phyloP scores from a whole-genome alignment of 64 coral and sea anemone genomes.

The Hydrozoanthus tunicans region DNA sequence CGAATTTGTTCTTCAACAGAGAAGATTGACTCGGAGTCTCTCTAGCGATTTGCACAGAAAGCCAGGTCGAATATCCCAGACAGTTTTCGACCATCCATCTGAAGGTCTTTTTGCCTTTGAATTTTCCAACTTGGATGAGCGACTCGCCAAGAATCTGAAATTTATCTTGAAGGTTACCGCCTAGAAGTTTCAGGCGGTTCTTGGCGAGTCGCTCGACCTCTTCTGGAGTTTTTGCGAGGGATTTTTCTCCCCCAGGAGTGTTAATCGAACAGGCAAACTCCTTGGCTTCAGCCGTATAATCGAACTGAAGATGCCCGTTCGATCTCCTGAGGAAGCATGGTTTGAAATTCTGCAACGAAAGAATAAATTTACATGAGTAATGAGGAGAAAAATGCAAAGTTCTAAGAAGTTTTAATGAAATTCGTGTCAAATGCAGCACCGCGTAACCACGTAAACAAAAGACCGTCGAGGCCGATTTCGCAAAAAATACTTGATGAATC shows the following conservation, averaged over 20 bases:
- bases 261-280: neutral
- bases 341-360: conserved; percentile 10
- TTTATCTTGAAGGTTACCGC: neutral
- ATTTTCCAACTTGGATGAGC: neutral
- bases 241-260: neutral
- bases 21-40: neutral
- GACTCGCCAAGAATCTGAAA: neutral
- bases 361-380: conserved; percentile 4
- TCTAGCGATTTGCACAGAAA: neutral
- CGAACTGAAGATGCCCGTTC: neutral
- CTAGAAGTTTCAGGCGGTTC: neutral
- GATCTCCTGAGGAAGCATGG: neutral
- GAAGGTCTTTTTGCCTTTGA: neutral
- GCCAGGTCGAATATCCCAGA: neutral
- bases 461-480: neutral
- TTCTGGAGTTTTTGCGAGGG: neutral
- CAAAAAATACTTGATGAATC: neutral
- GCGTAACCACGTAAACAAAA: neutral
- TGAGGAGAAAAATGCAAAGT: neutral
- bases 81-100: neutral
- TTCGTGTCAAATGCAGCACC: neutral
- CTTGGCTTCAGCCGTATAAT: neutral
- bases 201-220: neutral
- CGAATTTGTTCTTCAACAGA: neutral
- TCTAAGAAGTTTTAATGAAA: neutral